Percentiles rank a stretch among this genome's conserved stretches.
Conservation (phyloP, 1,140 invertebrate genomes). For the Asbolus verrucosus region DNA sequence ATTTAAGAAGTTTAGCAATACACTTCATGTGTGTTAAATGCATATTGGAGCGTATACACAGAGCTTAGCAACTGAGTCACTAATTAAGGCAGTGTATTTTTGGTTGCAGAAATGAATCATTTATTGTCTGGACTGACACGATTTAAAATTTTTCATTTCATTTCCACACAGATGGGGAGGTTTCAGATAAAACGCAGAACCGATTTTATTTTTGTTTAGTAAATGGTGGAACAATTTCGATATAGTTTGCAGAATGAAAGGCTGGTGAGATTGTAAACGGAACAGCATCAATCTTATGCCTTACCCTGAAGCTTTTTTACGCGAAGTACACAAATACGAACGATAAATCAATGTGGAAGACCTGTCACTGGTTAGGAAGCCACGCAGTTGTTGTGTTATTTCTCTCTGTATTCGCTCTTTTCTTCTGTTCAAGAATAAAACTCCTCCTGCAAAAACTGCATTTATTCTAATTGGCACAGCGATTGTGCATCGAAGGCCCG, state of each 20-base stretch:
- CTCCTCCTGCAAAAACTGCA: background rate
- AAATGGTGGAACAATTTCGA: conserved; percentile 39
- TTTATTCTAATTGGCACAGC: background rate
- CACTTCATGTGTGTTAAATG: no score
- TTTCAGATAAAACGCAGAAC: background rate
- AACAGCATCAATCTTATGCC: conserved; percentile 62
- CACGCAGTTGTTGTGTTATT: conserved; percentile 51
- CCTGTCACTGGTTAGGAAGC: conserved; percentile 60
- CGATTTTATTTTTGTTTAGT: conserved; percentile 35
- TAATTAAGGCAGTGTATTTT: no score
- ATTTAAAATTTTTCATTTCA: conserved; percentile 22
- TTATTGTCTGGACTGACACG: no score
- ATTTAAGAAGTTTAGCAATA: no score
- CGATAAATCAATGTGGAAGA: conserved; percentile 63
- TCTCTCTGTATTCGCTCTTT: conserved; percentile 22
- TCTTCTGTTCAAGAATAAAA: conserved; percentile 21
- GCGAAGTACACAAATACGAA: conserved; percentile 61
- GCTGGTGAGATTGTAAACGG: conserved; percentile 55
- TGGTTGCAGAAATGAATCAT: no score
- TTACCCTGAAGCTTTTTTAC: conserved; percentile 58
- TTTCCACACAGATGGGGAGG: background rate
- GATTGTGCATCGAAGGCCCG: background rate
- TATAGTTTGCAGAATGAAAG: conserved; percentile 40
- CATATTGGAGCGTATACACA: no score
- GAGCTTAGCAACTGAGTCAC: no score